A percentile compares a stretch with the other conserved stretches of the same genome.
Evolutionary conservation across 2,888 invertebrate species (phyloP).

Genomic region (Cyrtodaria siliqua): DNA sequence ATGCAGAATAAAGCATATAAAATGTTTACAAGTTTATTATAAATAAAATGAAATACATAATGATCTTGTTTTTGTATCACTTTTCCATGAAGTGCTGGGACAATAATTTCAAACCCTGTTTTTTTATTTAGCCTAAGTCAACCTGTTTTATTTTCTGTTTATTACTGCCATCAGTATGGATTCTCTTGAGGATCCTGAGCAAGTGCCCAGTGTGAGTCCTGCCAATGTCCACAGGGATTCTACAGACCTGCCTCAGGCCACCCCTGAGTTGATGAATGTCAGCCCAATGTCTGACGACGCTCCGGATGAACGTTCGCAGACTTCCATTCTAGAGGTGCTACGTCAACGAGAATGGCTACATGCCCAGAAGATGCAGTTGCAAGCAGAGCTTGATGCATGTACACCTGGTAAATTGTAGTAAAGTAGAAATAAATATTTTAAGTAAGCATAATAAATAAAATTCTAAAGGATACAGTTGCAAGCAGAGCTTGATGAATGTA

Average conservation of each 20-base stretch:
- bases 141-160: too few species aligned
- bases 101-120: too few species aligned
- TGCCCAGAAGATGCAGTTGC: conserved; percentile 13
- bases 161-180: too few species aligned
- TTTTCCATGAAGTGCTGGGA: too few species aligned
- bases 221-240: neutral
- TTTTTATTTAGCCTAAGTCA: too few species aligned
- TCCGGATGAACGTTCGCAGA: neutral
- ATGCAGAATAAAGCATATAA: too few species aligned
- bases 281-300: conserved; percentile 31
- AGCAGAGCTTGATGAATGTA: conserved; percentile 4
- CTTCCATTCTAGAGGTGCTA: neutral
- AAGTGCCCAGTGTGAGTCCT: conserved; percentile 44
- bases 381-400: conserved; percentile 6
- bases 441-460: too few species aligned
- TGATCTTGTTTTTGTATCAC: too few species aligned
- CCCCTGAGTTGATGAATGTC: conserved; percentile 53
- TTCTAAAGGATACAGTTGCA: conserved; percentile 17
- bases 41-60: too few species aligned
- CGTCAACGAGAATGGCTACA: neutral
- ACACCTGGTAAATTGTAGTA: conserved; percentile 16
- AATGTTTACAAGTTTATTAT: too few species aligned
- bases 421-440: too few species aligned
- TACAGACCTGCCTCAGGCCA: neutral
- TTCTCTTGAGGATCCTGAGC: conserved; percentile 4